Evolutionary conservation across 2,888 invertebrate genomes (phyloP).

Genomic region (Zaprionus lineosus): DNA sequence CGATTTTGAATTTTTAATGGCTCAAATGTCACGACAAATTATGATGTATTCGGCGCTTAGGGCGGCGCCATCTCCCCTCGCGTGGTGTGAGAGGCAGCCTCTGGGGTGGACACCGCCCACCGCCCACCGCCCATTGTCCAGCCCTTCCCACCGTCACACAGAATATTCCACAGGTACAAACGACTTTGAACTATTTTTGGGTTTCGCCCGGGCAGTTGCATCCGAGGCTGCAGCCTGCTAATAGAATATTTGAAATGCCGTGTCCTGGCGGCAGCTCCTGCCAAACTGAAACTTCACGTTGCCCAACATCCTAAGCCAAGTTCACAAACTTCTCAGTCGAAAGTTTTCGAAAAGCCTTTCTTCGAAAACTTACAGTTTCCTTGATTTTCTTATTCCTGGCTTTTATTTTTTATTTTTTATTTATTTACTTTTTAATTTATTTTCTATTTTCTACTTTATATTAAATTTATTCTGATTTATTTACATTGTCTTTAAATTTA

Average conservation of each 20-base stretch:
- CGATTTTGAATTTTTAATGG: slow-evolving; percentile 68
- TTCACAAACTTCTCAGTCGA: slow-evolving; percentile 60
- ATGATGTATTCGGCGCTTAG: slow-evolving; percentile 70
- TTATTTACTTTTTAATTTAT: not conserved
- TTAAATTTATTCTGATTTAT: not conserved
- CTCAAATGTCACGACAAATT: slow-evolving; percentile 59
- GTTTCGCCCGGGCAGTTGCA: slow-evolving; percentile 30
- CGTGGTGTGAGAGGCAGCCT: slow-evolving; percentile 29
- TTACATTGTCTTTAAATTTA: too few relatives aligned
- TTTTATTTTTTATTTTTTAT: slow-evolving; percentile 2
- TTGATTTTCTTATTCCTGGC: slow-evolving; percentile 16
- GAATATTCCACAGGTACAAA: too few relatives aligned
- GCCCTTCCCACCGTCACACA: too few relatives aligned
- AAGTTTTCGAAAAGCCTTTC: slow-evolving; percentile 45
- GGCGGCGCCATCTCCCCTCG: not conserved
- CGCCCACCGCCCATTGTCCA: too few relatives aligned
- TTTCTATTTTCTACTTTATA: not conserved
- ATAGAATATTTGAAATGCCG: slow-evolving; percentile 71
- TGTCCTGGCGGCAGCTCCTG: slow-evolving; percentile 55
- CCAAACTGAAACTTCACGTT: slow-evolving; percentile 55
- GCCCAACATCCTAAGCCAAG: slow-evolving; percentile 64
- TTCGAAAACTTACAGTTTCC: slow-evolving; percentile 43
- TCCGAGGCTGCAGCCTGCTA: slow-evolving; percentile 39
- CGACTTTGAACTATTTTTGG: slow-evolving; percentile 12
- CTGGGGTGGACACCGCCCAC: slow-evolving; percentile 9